Evolutionary conservation across 2,888 invertebrate species (phyloP), one percentile per base, ranked within the genome.

Genomic region (Zygaena filipendulae): DNA sequence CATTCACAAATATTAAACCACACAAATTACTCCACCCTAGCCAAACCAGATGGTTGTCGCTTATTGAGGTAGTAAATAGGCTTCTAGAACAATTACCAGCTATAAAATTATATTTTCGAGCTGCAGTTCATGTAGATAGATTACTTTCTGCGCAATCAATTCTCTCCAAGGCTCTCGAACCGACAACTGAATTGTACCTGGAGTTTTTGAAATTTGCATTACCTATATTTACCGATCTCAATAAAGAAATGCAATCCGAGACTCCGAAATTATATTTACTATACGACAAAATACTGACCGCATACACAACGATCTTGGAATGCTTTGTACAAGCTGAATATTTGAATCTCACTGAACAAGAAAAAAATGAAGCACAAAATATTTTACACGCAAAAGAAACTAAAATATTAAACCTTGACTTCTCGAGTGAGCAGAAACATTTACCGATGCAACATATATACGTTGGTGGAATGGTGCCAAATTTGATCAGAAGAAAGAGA

Each of bases 21-120:
- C 22, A 32, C 13, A 33, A 35, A 36, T 30, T 40, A 13, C 20
- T 38, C 20, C 36, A 33, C 31, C 45, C 47, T 23, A 23, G 30
- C 25, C 45, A 47, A 41, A 49, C 44, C 23, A 42, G 43, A 27
- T 47, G 46, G 47, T 25, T 49, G 24, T 49, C 47, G 1, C 27
- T 39, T 10, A 30, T 31, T 21, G 27, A 30, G 11, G 45, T 42
- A 7, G 46, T 49, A 7, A 42, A 35, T 16, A 30, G 42, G 25
- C 29, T 46, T 38, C 23, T 44, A 16, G 43, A 46, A 42, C 40
- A 42, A 29, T 29, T 38, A 23, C 41, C 38, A 37, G 33, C 46
- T 2, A 27, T 45, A 23, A 42, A 41, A 37, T 14, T 45, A 27
- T 47, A 43, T 36, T 44, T 43, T 33, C 40, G 39, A 36, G 30